A percentile compares a stretch with the other conserved stretches of the same genome.
phyloP scores from a whole-genome alignment of 1,140 invertebrate species.

The Sarcophaga peregrina region DNA sequence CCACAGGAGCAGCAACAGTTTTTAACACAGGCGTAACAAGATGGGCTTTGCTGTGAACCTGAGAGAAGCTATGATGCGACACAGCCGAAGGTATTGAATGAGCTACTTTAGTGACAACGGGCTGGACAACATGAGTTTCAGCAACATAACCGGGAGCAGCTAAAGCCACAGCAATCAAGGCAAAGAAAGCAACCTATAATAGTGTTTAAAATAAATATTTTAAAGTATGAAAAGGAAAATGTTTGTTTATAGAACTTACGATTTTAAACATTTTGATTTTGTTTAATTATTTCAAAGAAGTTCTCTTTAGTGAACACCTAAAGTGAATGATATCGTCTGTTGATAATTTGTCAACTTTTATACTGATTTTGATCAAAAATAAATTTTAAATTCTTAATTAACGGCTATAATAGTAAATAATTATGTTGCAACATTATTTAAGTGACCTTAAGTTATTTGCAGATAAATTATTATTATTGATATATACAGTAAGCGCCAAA shows the following conservation, averaged over 20 bases:
- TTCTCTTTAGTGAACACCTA: background rate
- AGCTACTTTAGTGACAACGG: constrained; percentile 58
- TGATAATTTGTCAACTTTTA: background rate
- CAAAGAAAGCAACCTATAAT: constrained; percentile 66
- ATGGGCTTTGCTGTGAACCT: constrained; percentile 43
- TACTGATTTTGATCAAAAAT: background rate
- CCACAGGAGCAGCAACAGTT: constrained; percentile 60
- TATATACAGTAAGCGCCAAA: too few species aligned
- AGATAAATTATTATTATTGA: background rate
- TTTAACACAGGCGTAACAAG: constrained; percentile 49
- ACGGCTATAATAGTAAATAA: too few species aligned
- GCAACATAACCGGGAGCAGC: constrained; percentile 66
- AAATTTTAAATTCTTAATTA: too few species aligned
- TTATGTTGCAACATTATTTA: background rate
- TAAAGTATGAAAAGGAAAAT: background rate
- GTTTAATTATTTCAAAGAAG: background rate
- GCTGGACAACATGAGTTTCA: constrained; percentile 57
- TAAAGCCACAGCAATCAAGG: constrained; percentile 69
- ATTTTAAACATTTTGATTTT: constrained; percentile 65
- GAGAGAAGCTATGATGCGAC: constrained; percentile 63
- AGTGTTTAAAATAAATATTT: background rate
- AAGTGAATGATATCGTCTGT: constrained; percentile 8
- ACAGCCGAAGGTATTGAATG: constrained; percentile 63
- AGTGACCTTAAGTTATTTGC: background rate
- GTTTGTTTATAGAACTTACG: constrained; percentile 53